A percentile compares a stretch with the other conserved stretches of the same genome.
These are phyloP conservation scores for Holacanthus passer DNA, from an alignment of 2,113 vertebrate species.

Conservation along the genomic window DNA sequence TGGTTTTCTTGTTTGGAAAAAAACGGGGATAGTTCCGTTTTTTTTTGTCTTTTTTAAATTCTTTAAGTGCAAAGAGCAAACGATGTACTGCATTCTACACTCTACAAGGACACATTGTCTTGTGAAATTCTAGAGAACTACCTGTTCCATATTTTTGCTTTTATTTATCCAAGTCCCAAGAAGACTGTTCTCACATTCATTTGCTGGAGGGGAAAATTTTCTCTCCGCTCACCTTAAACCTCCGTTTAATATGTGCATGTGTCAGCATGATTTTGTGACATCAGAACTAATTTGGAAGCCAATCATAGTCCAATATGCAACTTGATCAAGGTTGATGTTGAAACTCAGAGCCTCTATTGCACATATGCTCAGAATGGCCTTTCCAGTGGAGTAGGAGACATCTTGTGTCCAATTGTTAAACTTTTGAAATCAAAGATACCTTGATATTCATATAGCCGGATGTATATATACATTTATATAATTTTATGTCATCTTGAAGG, in stretches of 20 bases:
- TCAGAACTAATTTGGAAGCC: background rate
- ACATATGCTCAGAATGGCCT: background rate
- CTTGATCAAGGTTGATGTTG: background rate
- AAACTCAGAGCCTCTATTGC: background rate
- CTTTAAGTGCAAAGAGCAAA: slow-evolving; percentile 42
- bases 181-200: slow-evolving; percentile 3
- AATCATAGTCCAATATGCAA: background rate
- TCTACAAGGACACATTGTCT: slow-evolving; percentile 8
- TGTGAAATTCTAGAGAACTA: slow-evolving; percentile 13
- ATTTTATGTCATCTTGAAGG: background rate
- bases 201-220: background rate
- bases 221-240: background rate
- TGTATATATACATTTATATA: background rate
- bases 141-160: slow-evolving; percentile 14
- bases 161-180: background rate
- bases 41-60: slow-evolving; percentile 64
- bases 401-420: background rate
- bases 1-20: slow-evolving; percentile 80
- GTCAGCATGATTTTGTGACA: background rate
- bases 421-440: background rate
- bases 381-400: background rate
- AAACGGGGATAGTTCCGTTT: slow-evolving; percentile 63
- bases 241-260: background rate
- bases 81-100: background rate
- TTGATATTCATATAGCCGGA: no score